Evolutionary conservation across 2,113 vertebrate species (phyloP).

Genomic region (Odobenus rosmarus): DNA sequence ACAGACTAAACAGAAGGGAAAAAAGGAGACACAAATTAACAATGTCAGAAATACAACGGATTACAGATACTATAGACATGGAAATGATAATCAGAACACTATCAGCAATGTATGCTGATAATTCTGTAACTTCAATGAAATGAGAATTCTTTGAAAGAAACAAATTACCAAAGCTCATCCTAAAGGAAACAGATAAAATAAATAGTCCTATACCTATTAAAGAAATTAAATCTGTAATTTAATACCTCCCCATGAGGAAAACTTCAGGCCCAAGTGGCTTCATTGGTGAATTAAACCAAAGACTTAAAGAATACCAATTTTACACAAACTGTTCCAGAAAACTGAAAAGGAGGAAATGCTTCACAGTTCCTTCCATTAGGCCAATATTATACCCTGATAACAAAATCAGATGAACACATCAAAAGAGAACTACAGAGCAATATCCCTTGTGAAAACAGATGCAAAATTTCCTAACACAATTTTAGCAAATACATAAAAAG

Average conservation of each 20-base stretch:
- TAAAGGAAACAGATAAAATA: not conserved
- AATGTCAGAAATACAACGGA: not conserved
- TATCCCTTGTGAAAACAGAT: not conserved
- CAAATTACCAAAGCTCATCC: constrained; percentile 6
- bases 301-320: not conserved
- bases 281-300: not conserved
- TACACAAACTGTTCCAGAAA: not conserved
- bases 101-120: not conserved
- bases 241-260: not conserved
- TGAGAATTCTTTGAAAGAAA: constrained; percentile 5
- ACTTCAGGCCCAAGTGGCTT: not conserved
- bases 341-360: not conserved
- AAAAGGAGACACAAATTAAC: not conserved
- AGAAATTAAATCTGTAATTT: not conserved
- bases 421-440: not conserved
- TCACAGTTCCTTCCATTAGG: not conserved
- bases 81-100: not conserved
- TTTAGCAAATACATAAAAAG: not conserved
- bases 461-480: not conserved
- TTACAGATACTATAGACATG: not conserved
- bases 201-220: not conserved
- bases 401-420: not conserved
- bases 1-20: not conserved
- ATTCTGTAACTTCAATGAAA: not conserved
- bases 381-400: not conserved